Evolutionary conservation across 2,113 vertebrate genomes (phyloP), one percentile per base, ranked within the genome.

Genomic region (Salvelinus namaycush): DNA sequence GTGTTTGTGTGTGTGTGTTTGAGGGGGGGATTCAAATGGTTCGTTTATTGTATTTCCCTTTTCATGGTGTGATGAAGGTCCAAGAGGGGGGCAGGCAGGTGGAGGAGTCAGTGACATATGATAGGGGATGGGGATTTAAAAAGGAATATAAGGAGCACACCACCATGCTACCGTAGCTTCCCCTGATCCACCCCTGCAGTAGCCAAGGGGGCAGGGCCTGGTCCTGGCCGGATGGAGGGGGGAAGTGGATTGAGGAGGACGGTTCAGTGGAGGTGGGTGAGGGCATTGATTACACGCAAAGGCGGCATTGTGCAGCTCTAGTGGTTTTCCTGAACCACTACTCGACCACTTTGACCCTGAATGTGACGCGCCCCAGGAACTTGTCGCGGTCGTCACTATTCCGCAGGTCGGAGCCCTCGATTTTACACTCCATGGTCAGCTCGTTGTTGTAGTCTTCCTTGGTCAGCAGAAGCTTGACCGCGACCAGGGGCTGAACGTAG

Each of bases 401-500:
- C 80, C 87, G 92, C 71, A 97, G 93, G 89, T 97, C 90, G 1
- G 96, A 87, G 39, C 95, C 97, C 8, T 90, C 87, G 59, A 99
- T 89, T 89, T 93, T 96, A 88, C 97, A 99, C 90, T 97, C 95
- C 13, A 99, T 87, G 16, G 80, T 81, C 74, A 95, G 91, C 83
- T 95, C 94, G 7, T 91, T 86, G 80, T 92, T 90, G 78, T 89
- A 90, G 79, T 86, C 89, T 9, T 89, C 91, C 81, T 89, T 77
- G 1, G 2, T 72, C 73, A 97, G 83, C 48, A 76, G 18, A 82
- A 97, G 86, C 88, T 97, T 95, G 80, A 97, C 90, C 3, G 97
- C 97, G 39, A 99, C 96, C 59, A 99, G 73, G 0, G 97, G 97
- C 93, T 99, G 97, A 34, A 95, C 94, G 27, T 98, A 97, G 51